Conservation (phyloP, 2,797 vertebrate genomes). For the Zalophus californianus region DNA sequence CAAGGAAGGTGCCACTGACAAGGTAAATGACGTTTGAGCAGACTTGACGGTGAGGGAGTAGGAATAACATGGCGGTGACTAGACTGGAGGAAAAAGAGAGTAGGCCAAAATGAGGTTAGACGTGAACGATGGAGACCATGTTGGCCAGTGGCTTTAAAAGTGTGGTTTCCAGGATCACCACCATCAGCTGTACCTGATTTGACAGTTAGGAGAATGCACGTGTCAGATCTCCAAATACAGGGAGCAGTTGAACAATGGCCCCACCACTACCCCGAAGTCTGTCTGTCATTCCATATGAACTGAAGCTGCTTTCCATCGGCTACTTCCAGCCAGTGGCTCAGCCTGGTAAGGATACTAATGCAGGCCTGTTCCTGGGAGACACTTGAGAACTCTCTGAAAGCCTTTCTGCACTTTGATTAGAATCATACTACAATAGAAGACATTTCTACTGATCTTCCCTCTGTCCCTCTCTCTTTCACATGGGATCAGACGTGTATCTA, state of each 20-base stretch:
- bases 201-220: background rate
- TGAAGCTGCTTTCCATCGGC: constrained; percentile 41
- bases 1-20: background rate
- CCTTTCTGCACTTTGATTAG: constrained; percentile 4
- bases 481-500: background rate
- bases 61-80: background rate
- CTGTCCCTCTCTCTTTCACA: background rate
- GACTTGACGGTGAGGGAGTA: background rate
- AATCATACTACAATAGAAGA: background rate
- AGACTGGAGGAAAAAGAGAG: background rate
- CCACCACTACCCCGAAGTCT: background rate
- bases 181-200: constrained; percentile 3
- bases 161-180: background rate
- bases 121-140: background rate
- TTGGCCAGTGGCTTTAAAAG: background rate
- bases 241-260: background rate
- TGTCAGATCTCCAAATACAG: constrained; percentile 20
- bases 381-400: background rate
- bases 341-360: background rate
- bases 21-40: background rate
- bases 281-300: background rate
- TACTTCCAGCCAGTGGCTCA: background rate
- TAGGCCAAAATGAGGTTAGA: background rate
- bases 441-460: background rate
- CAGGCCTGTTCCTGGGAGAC: background rate